Evolutionary conservation across 2,888 invertebrate species (phyloP).

Genomic region (Julus scandinavius): DNA sequence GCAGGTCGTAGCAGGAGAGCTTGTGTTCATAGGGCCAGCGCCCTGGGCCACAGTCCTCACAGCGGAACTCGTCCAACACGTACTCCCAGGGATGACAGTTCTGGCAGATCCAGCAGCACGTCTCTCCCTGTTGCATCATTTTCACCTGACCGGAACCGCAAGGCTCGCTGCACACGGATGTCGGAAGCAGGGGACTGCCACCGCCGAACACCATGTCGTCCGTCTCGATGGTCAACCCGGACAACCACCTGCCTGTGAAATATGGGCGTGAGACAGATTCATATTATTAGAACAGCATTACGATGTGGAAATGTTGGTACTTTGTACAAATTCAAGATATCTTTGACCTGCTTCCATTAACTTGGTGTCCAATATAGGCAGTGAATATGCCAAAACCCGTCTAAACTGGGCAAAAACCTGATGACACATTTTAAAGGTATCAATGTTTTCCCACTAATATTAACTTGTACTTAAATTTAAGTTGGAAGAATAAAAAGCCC

Average conservation of each 20-base stretch:
- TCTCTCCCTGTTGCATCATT: constrained; percentile 73
- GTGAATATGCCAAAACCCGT: too few relatives aligned
- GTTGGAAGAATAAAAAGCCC: too few relatives aligned
- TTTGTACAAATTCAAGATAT: too few relatives aligned
- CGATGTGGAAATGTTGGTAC: too few relatives aligned
- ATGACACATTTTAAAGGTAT: too few relatives aligned
- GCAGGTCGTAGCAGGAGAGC: constrained; percentile 73
- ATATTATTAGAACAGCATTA: neutral
- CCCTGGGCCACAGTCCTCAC: constrained; percentile 74
- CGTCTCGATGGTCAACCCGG: constrained; percentile 69
- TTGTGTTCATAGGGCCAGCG: constrained; percentile 74
- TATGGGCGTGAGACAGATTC: neutral
- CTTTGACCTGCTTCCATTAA: too few relatives aligned
- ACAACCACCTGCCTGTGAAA: constrained; percentile 71
- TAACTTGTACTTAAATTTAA: too few relatives aligned
- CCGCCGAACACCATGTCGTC: constrained; percentile 71
- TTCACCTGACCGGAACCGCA: constrained; percentile 76
- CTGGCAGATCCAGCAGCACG: constrained; percentile 83
- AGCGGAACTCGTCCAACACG: constrained; percentile 75
- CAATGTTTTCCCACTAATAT: too few relatives aligned
- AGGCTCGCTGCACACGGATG: constrained; percentile 77
- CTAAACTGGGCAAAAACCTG: too few relatives aligned
- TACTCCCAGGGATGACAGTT: constrained; percentile 77
- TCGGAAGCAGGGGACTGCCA: constrained; percentile 70
- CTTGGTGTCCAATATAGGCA: too few relatives aligned